Percentiles rank a stretch among this genome's conserved stretches.
These are phyloP conservation scores for Urosaurus nigricauda DNA, from an alignment of 2,797 vertebrate genomes.

Conservation along the genomic window DNA sequence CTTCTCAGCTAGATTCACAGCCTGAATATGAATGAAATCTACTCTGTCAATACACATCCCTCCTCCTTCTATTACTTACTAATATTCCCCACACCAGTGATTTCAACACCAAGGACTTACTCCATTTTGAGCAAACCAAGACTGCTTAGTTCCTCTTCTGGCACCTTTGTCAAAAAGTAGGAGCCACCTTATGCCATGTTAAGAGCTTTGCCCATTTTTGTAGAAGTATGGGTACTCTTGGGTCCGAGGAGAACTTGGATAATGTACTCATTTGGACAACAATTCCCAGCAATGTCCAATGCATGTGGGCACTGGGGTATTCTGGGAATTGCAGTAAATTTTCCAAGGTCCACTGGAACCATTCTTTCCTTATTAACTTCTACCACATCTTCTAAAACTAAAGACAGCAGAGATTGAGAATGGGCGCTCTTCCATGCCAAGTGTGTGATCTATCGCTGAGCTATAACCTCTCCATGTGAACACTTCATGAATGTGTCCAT, in stretches of 20 bases:
- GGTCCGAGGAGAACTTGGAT: background rate
- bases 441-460: background rate
- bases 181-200: background rate
- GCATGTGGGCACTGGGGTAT: too few species aligned
- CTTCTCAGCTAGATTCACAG: constrained; percentile 2
- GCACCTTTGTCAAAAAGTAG: background rate
- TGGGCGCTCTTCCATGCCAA: background rate
- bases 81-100: background rate
- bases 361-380: background rate
- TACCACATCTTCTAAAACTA: background rate
- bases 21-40: background rate
- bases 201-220: background rate
- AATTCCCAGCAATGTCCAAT: too few species aligned
- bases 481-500: background rate
- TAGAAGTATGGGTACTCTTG: background rate
- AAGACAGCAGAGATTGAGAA: background rate
- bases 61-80: background rate
- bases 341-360: too few species aligned
- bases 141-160: background rate
- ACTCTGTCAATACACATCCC: background rate
- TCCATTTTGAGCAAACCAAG: constrained; percentile 4
- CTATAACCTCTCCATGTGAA: background rate
- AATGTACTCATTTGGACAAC: too few species aligned
- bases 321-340: too few species aligned
- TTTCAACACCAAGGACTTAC: constrained; percentile 16